A percentile compares a stretch with the other conserved stretches of the same genome.
These are phyloP conservation scores for Hesperophylax magnus DNA, from an alignment of 1,140 invertebrate genomes.

Conservation along the genomic window DNA sequence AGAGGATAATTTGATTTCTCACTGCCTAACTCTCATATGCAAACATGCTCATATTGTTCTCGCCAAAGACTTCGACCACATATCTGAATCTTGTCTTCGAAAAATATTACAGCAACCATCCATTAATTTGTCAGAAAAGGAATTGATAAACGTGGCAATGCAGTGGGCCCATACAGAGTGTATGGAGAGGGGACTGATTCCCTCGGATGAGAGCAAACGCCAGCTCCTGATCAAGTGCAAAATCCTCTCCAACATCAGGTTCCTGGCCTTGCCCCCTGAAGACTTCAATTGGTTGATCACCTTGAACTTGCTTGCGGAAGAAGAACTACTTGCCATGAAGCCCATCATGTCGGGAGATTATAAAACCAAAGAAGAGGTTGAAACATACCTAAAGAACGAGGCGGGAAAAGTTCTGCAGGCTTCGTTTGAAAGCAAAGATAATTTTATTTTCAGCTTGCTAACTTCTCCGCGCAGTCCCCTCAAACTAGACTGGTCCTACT, in stretches of 20 bases:
- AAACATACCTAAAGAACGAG: conserved; percentile 31
- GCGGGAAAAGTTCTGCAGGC: background rate
- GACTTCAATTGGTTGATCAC: conserved; percentile 60
- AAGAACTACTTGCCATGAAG: conserved; percentile 46
- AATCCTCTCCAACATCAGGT: conserved; percentile 63
- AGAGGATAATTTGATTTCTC: conserved; percentile 64
- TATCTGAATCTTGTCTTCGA: conserved; percentile 66
- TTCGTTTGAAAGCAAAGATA: conserved; percentile 17
- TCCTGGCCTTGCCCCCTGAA: conserved; percentile 60
- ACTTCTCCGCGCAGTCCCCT: conserved; percentile 58
- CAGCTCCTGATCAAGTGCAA: conserved; percentile 64
- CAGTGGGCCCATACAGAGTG: conserved; percentile 70
- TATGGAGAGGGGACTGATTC: conserved; percentile 62
- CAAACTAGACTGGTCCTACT: conserved; percentile 63
- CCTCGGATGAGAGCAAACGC: conserved; percentile 63
- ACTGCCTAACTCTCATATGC: conserved; percentile 68
- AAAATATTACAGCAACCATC: conserved; percentile 65
- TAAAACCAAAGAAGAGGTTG: conserved; percentile 42
- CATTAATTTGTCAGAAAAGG: conserved; percentile 68
- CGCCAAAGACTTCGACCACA: conserved; percentile 65
- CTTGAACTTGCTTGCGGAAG: conserved; percentile 47
- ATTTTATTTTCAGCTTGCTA: conserved; percentile 29
- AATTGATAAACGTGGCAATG: conserved; percentile 67
- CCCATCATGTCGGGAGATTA: conserved; percentile 16
- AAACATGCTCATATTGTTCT: conserved; percentile 68